Evolutionary conservation across 2,113 vertebrate species (phyloP).

Genomic region (Charadrius vociferus): DNA sequence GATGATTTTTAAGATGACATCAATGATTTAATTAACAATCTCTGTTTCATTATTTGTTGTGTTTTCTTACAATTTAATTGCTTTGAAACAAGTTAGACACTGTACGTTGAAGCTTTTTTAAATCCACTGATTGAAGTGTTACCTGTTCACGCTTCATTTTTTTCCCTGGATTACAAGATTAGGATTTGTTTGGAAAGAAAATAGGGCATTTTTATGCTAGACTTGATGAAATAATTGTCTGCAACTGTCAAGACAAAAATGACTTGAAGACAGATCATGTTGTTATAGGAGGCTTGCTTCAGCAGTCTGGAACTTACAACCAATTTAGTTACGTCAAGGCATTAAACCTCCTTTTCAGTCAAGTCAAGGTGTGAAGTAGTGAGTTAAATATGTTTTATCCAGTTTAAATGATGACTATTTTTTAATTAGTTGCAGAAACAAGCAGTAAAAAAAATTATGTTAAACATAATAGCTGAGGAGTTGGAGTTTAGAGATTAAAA

Average conservation of each 20-base stretch:
- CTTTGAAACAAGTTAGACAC: not conserved
- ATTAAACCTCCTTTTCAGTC: conserved; percentile 3
- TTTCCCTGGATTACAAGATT: conserved; percentile 12
- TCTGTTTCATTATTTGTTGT: not conserved
- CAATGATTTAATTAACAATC: not conserved
- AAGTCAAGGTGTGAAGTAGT: not conserved
- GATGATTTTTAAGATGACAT: not conserved
- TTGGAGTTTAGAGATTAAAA: not conserved
- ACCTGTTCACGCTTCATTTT: not conserved
- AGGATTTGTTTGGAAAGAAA: conserved; percentile 56
- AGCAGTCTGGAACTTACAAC: conserved; percentile 61
- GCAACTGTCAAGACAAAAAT: conserved; percentile 71
- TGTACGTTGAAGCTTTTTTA: not conserved
- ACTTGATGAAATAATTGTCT: conserved; percentile 47
- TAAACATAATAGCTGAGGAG: not conserved
- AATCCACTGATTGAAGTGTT: not conserved
- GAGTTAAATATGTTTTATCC: not conserved
- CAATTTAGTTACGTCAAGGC: conserved; percentile 58
- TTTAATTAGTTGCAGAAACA: conserved; percentile 14
- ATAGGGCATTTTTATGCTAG: conserved; percentile 37
- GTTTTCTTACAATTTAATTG: not conserved
- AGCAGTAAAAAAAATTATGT: not conserved
- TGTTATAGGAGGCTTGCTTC: conserved; percentile 69
- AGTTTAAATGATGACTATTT: not conserved
- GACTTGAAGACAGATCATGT: conserved; percentile 64